Evolutionary conservation across 2,113 vertebrate genomes (phyloP), one percentile per base, ranked within the genome.

Genomic region (Sterrhoptilus dennistouni): DNA sequence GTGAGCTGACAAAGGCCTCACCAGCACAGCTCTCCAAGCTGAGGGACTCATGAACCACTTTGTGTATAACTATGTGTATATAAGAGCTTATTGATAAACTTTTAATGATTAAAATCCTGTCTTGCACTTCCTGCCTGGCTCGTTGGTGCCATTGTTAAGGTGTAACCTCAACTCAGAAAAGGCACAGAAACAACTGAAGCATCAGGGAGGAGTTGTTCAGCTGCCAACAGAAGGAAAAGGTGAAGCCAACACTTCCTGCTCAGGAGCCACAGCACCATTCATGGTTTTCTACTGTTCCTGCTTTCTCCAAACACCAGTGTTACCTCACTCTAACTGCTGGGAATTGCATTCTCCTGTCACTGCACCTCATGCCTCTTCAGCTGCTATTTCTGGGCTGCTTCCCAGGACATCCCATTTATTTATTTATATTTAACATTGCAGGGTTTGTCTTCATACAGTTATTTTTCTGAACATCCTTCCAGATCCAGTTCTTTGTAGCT

Each of bases 51-150:
- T 57, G 87, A 96, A 95, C 97, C 93, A 97, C 94, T 97, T 84
- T 98, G 98, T 98, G 97, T 98, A 98, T 98, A 98, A 97, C 65
- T 97, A 71, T 98, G 91, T 98, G 97, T 98, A 98, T 97, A 97
- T 98, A 98, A 98, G 97, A 98, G 97, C 80, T 96, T 98, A 97
- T 95, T 29, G 97, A 98, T 94, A 97, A 98, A 98, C 97, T 97
- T 98, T 95, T 97, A 97, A 96, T 90, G 88, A 97, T 95, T 97
- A 96, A 97, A 97, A 89, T 52, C 75, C 90, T 95, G 95, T 95
- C 95, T 97, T 90, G 95, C 91, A 95, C 81, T 76, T 93, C 80
- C 87, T 29, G 65, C 59, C 45, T 83, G 80, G 21, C 77, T 81
- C 5, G 4, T 2, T 11, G 0, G 5, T 7, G 1, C 28, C 36